A percentile compares a stretch with the other conserved stretches of the same genome.
These are phyloP conservation scores for Megaceryle torquata DNA, from an alignment of 2,113 vertebrate genomes.

Conservation along the genomic window DNA sequence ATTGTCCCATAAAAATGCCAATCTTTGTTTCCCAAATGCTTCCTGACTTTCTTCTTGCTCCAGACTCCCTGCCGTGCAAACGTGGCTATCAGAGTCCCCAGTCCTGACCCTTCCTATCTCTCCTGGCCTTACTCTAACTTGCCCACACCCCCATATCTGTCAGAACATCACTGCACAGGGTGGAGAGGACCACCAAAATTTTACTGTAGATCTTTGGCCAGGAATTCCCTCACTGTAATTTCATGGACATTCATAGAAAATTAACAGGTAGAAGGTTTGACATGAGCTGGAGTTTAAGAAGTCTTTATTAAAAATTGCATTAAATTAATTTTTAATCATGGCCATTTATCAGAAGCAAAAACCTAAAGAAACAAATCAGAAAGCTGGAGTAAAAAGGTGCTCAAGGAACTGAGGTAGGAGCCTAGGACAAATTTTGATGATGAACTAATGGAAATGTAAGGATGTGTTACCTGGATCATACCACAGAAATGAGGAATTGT, in stretches of 20 bases:
- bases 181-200: neutral
- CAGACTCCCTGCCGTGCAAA: neutral
- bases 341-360: neutral
- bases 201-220: neutral
- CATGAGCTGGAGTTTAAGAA: accelerated
- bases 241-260: neutral
- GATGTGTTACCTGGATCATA: neutral
- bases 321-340: neutral
- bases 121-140: neutral
- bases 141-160: neutral
- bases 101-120: neutral
- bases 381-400: neutral
- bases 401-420: neutral
- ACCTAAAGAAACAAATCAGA: neutral
- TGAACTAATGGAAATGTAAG: neutral
- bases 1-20: neutral
- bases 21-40: neutral
- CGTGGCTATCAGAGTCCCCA: neutral
- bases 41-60: neutral
- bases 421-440: neutral
- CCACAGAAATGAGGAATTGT: neutral
- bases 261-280: neutral
- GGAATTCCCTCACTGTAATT: neutral
- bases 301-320: neutral
- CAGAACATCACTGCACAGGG: neutral